Evolutionary conservation across 2,113 vertebrate species (phyloP).

Genomic region (Calypte anna): DNA sequence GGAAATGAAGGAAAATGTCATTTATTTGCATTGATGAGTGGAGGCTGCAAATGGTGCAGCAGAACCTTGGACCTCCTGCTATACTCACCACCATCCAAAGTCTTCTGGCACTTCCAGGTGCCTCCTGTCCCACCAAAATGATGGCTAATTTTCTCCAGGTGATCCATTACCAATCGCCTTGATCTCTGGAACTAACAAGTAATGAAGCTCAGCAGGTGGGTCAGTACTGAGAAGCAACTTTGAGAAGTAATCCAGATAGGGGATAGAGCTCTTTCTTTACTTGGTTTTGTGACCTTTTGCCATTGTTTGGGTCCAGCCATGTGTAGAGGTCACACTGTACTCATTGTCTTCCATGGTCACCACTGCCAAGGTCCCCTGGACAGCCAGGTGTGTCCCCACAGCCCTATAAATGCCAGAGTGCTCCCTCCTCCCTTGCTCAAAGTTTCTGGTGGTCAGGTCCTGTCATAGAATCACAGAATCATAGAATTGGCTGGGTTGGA

Average conservation of each 20-base stretch:
- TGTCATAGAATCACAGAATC: too few relatives aligned
- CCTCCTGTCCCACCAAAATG: fast-evolving
- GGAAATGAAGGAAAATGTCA: background rate
- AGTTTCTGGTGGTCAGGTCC: background rate
- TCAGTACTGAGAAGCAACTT: background rate
- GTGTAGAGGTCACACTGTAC: constrained; percentile 34
- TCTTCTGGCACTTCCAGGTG: background rate
- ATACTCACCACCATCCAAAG: background rate
- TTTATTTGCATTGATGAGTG: background rate
- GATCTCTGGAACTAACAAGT: background rate
- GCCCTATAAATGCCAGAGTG: background rate
- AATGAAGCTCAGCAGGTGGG: fast-evolving
- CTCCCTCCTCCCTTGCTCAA: background rate
- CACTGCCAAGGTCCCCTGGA: background rate
- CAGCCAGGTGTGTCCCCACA: background rate
- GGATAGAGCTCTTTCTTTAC: background rate
- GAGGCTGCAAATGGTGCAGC: background rate
- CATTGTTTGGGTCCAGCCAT: background rate
- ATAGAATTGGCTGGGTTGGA: too few relatives aligned
- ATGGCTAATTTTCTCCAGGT: background rate
- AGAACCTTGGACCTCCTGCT: background rate
- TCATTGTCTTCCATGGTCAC: background rate
- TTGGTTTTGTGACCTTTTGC: background rate
- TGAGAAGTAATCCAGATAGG: background rate
- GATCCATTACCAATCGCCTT: background rate